Evolutionary conservation across 1,140 invertebrate species (phyloP), one percentile per base, ranked within the genome.

Genomic region (Drosophila nebulosa): DNA sequence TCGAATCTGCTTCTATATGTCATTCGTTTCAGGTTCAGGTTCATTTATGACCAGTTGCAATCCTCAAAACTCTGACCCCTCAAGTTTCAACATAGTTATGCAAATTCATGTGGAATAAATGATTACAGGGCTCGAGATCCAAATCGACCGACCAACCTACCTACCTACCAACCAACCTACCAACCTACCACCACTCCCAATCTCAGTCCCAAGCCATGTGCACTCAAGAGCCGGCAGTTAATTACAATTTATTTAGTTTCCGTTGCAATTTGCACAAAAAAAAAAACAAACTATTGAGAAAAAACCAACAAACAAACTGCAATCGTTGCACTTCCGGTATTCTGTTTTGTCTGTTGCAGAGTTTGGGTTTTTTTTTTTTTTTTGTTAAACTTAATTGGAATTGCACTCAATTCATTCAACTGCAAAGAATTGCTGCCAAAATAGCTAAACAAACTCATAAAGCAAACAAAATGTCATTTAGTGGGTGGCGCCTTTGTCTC

Each of bases 41-140:
- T 30, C 52, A 55, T 26, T 55, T 55, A 46, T 46, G 39, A 46
- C 39, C 39, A 46, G 39, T 46, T 46, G 39, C 39, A 46, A 62
- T 59, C 62, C 70, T 73, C n/a, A n/a, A n/a, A 50, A 60, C 51
- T 30, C 46, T 76, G 78, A 78, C 69, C 66, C 71, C 14, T 55
- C 14, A 9, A 1, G 7, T 18, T 7, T 22, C 7, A 10, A 18
- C n/a, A n/a, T 39, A 32, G 21, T 58, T 61, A 85, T 85, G 80
- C 80, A 85, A 85, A 86, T 85, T 86, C 74, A 78, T 61, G 81
- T 56, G 80, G 81, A 77, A 86, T 85, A 84, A 83, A 84, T 64
- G 79, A 51, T 51, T 30, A 36, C 39, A 46, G 39, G 39, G 39
- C 39, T 46, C 16, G 39, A 46, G 39, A 46, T 46, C 39, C 14